phyloP scores from a whole-genome alignment of 2,888 invertebrate genomes.

The Sminthurides aquaticus region DNA sequence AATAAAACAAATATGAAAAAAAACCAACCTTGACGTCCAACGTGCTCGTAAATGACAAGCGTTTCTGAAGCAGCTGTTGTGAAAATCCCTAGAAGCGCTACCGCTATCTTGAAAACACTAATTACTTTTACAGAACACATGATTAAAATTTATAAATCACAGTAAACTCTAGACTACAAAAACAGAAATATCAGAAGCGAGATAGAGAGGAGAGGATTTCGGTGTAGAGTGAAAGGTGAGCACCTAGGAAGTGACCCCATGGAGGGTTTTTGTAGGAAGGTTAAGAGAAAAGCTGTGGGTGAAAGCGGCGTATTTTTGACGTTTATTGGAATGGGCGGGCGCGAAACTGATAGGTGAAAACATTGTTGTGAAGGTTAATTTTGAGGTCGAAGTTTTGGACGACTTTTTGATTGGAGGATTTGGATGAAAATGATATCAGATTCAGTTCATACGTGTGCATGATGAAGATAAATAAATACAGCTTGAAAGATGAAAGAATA shows the following conservation, averaged over 20 bases:
- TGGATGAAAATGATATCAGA: too few species aligned
- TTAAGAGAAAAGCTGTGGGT: not conserved
- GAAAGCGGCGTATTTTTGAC: not conserved
- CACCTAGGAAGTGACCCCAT: not conserved
- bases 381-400: not conserved
- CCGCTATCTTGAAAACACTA: too few species aligned
- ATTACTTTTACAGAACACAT: not conserved
- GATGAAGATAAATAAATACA: too few species aligned
- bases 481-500: too few species aligned
- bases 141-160: too few species aligned
- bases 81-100: not conserved
- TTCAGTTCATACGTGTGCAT: too few species aligned
- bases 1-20: too few species aligned
- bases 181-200: not conserved
- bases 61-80: conserved; percentile 1
- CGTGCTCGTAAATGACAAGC: conserved; percentile 19
- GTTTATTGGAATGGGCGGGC: not conserved
- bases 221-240: not conserved
- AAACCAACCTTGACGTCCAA: conserved; percentile 17
- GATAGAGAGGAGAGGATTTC: too few species aligned
- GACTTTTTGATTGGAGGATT: too few species aligned
- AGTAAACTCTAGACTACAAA: too few species aligned
- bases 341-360: not conserved
- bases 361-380: not conserved
- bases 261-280: not conserved